Evolutionary conservation across 2,113 vertebrate species (phyloP).

Genomic region (Saccopteryx leptura): DNA sequence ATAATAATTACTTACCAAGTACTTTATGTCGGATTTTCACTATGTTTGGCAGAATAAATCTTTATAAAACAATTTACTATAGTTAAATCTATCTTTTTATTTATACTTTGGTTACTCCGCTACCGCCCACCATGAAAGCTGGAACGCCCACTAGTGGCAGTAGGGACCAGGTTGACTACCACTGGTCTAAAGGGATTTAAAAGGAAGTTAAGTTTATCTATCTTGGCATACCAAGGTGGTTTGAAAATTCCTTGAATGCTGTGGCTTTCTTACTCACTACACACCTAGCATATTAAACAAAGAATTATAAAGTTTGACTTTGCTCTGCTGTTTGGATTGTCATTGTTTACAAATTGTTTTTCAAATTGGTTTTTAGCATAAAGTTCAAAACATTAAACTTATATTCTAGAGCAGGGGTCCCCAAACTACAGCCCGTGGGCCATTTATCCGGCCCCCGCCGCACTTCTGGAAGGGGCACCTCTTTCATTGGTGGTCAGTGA

Average conservation of each 20-base stretch:
- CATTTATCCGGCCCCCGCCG: too few species aligned
- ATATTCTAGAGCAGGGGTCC: neutral
- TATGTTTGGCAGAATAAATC: too few species aligned
- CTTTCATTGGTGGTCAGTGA: too few species aligned
- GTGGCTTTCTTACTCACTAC: neutral
- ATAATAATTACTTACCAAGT: too few species aligned
- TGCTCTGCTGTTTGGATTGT: constrained; percentile 40
- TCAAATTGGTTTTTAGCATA: constrained; percentile 46
- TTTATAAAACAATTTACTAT: too few species aligned
- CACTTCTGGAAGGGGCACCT: too few species aligned
- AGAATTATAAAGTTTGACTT: neutral
- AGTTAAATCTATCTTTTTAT: too few species aligned
- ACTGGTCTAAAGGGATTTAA: constrained; percentile 2
- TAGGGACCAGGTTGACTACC: too few species aligned
- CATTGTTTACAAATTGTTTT: constrained; percentile 26
- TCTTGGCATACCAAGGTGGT: neutral
- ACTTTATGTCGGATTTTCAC: too few species aligned
- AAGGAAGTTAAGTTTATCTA: neutral
- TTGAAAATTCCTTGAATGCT: constrained; percentile 32
- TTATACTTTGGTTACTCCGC: too few species aligned
- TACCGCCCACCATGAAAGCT: too few species aligned
- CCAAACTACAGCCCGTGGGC: neutral
- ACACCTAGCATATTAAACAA: neutral
- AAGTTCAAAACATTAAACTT: constrained; percentile 23
- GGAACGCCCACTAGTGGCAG: too few species aligned